These are phyloP conservation scores for Takifugu flavidus DNA, from an alignment of 2,113 vertebrate genomes.

Conservation along the genomic window DNA sequence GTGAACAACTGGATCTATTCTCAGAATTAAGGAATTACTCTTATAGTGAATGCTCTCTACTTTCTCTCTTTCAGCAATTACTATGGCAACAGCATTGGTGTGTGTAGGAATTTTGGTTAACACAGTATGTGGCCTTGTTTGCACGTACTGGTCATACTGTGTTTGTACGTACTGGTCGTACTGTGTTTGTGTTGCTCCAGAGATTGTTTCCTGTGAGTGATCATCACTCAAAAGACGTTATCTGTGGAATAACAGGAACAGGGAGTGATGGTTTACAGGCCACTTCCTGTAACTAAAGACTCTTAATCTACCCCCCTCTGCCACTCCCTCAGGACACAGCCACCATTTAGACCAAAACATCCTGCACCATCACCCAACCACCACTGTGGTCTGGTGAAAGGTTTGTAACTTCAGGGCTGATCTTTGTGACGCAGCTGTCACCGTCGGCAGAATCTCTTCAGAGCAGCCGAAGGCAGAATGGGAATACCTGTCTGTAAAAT, in stretches of 20 bases:
- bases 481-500: neutral
- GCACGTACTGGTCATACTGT: neutral
- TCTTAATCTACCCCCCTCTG: constrained; percentile 2
- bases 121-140: neutral
- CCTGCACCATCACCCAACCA: too few relatives aligned
- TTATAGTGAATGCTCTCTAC: too few relatives aligned
- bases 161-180: neutral
- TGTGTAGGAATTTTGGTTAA: neutral
- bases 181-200: neutral
- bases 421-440: too few relatives aligned
- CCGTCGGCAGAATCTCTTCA: too few relatives aligned
- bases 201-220: constrained; percentile 46
- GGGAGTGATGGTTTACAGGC: constrained; percentile 47
- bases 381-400: too few relatives aligned
- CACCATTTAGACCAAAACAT: neutral
- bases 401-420: too few relatives aligned
- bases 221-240: constrained; percentile 38
- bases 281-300: constrained; percentile 34
- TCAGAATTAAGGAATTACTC: too few relatives aligned
- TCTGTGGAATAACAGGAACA: constrained; percentile 57
- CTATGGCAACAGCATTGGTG: neutral
- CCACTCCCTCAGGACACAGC: constrained; percentile 26
- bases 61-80: too few relatives aligned
- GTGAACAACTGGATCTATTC: too few relatives aligned
- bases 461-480: too few relatives aligned